Evolutionary conservation across 2,113 vertebrate genomes (phyloP).

Genomic region (Azemiops feae): DNA sequence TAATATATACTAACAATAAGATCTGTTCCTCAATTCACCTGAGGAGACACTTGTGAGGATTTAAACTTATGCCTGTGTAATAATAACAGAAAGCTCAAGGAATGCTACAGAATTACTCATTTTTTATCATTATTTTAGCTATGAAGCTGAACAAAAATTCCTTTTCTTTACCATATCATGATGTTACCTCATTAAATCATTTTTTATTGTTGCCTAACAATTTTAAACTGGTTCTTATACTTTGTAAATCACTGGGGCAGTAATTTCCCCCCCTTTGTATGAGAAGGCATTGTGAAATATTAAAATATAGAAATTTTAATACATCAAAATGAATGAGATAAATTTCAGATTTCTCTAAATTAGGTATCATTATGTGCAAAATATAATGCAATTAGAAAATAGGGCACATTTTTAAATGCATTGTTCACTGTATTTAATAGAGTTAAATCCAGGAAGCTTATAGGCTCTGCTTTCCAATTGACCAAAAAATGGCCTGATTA

Average conservation of each 20-base stretch:
- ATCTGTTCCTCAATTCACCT: not conserved
- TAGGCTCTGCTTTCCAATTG: not conserved
- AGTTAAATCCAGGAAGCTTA: not conserved
- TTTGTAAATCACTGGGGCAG: not conserved
- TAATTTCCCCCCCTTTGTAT: too few relatives aligned
- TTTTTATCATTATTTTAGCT: not conserved
- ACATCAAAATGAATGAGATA: not conserved
- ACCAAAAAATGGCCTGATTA: not conserved
- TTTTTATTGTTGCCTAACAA: not conserved
- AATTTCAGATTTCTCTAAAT: not conserved
- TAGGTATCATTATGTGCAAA: not conserved
- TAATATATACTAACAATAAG: not conserved
- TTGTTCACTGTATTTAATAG: not conserved
- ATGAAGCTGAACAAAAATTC: not conserved
- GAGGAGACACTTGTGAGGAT: too few relatives aligned
- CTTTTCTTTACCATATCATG: not conserved
- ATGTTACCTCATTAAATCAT: not conserved
- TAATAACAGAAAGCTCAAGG: not conserved
- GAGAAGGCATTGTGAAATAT: not conserved
- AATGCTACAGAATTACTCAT: not conserved
- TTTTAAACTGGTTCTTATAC: not conserved
- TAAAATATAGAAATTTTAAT: not conserved
- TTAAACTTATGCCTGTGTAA: not conserved
- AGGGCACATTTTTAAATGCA: too few relatives aligned
- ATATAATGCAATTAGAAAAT: not conserved